Percentiles rank a stretch among this genome's conserved stretches.
These are phyloP conservation scores for Cosmopolites sordidus DNA, from an alignment of 2,888 invertebrate genomes.

Conservation along the genomic window DNA sequence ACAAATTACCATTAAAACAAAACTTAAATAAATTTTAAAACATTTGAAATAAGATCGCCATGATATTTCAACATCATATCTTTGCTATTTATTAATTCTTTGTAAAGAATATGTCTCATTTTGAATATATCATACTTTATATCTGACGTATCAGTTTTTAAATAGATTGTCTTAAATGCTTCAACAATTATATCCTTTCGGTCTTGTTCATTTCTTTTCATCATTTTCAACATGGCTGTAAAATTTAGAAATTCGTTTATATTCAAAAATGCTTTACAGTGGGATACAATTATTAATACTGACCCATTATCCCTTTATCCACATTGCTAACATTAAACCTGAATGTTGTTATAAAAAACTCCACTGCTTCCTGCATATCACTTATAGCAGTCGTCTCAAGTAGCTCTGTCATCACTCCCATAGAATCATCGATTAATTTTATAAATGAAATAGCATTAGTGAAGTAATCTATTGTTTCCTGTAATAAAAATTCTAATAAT, in stretches of 20 bases:
- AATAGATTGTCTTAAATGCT: conserved; percentile 71
- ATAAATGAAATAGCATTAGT: conserved; percentile 50
- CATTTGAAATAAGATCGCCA: too few relatives aligned
- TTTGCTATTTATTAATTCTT: not conserved
- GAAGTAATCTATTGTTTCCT: conserved; percentile 60
- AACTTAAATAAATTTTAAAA: too few relatives aligned
- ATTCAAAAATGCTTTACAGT: too few relatives aligned
- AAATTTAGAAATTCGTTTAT: too few relatives aligned
- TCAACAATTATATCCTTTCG: conserved; percentile 70
- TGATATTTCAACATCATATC: too few relatives aligned
- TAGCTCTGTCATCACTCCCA: conserved; percentile 67
- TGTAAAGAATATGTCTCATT: not conserved
- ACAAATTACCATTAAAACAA: too few relatives aligned
- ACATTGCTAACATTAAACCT: conserved; percentile 74
- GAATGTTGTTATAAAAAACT: conserved; percentile 78
- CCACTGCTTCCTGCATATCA: conserved; percentile 84
- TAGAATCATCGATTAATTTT: conserved; percentile 43
- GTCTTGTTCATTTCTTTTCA: conserved; percentile 75
- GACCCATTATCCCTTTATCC: conserved; percentile 59
- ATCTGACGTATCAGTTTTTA: conserved; percentile 52
- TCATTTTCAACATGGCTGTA: conserved; percentile 66
- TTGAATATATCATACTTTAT: conserved; percentile 50
- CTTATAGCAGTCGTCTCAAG: conserved; percentile 68
- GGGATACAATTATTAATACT: too few relatives aligned
- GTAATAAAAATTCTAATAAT: too few relatives aligned